These are phyloP conservation scores for Neopelma chrysocephalum DNA, from an alignment of 2,797 vertebrate species.

Conservation along the genomic window DNA sequence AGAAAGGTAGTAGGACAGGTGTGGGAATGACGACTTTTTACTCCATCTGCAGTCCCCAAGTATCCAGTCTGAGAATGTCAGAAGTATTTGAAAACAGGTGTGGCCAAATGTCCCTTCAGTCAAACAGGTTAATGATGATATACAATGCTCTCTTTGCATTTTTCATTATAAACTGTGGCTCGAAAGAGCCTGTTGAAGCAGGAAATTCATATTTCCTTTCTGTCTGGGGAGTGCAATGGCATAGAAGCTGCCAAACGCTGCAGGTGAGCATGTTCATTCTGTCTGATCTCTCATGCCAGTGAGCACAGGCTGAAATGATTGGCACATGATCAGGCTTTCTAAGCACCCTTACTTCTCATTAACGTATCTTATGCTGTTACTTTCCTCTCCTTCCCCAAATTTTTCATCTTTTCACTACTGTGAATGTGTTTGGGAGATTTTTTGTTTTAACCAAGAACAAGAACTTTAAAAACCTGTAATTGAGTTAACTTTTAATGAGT, in stretches of 20 bases:
- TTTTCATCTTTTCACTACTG: neutral
- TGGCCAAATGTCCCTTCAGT: neutral
- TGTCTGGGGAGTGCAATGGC: neutral
- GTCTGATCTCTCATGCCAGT: neutral
- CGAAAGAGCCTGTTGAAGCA: neutral
- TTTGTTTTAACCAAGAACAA: neutral
- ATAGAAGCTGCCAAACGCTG: neutral
- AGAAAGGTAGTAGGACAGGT: neutral
- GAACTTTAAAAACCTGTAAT: neutral
- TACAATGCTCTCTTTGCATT: neutral
- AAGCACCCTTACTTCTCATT: neutral
- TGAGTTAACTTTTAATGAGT: neutral
- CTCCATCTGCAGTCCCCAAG: neutral
- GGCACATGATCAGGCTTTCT: neutral
- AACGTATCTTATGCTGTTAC: neutral
- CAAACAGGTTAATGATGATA: neutral
- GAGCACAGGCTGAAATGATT: neutral
- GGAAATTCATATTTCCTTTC: neutral
- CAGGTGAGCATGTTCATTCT: neutral
- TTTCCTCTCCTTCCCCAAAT: neutral
- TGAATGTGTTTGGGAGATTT: rapidly evolving
- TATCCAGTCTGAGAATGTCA: neutral
- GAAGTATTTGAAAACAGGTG: neutral
- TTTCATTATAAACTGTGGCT: neutral
- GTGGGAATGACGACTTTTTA: neutral